Base-by-base conservation (phyloP, 2,797 vertebrate species). In the Eleutherodactylus coqui region DNA sequence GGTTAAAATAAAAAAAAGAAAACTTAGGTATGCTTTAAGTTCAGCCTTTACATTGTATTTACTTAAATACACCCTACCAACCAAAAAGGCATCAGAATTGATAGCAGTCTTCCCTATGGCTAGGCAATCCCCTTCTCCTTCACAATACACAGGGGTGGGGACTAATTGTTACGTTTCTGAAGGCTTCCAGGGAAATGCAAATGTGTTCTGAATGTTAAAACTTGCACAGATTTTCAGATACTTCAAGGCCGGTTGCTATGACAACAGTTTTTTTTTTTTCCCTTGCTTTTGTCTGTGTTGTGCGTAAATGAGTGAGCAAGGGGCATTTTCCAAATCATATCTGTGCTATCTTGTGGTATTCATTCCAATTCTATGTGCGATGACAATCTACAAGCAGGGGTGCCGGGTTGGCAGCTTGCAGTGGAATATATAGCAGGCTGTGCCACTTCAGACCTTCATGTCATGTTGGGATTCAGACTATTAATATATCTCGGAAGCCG, bases 161-260 rank as follows among this genome's bases (percentile, higher is more conserved):
- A 82, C 90, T 85, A 87, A 89, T 90, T 84, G 84, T 90, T 82
- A 87, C 88, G 88, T 83, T 89, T 89, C 70, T 77, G 89, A 91
- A 92, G 89, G 87, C 88, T 93, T 90, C 90, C 90, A 92, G 88
- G 88, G 88, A 93, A 90, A 92, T 92, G 91, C 90, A 93, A 94
- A 91, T 91, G 92, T 91, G 91, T 91, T 92, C 93, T 91, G 91
- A 94, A 94, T 91, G 89, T 91, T 92, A 93, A 93, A 91, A 92
- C 91, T 92, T 91, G 90, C 89, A 91, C 88, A 92, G 91, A 94
- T 93, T 94, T 94, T 94, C 94, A 95, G 94, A 95, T 94, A 94
- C 89, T 94, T 91, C 87, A 89, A 92, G 91, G 86, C 91, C 91
- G 88, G 93, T 95, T 93, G 86, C 91, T 89, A 95, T 94, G 92